These are phyloP conservation scores for Perodicticus potto DNA, from an alignment of 2,797 vertebrate species.

Conservation along the genomic window DNA sequence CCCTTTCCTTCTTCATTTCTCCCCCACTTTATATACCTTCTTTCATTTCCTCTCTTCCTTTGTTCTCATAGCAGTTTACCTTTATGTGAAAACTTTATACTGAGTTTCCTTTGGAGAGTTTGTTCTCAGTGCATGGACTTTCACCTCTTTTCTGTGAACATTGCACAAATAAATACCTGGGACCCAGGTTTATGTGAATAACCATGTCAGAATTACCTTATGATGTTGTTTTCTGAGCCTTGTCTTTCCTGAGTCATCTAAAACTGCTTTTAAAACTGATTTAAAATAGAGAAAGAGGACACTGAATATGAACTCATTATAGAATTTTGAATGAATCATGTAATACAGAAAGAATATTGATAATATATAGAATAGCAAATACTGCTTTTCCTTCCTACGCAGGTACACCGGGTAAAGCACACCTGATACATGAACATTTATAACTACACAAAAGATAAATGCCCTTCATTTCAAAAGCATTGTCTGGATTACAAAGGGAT, in stretches of 20 bases:
- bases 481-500: slow-evolving; percentile 28
- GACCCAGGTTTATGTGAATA: slow-evolving; percentile 33
- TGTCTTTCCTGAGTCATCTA: slow-evolving; percentile 27
- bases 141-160: background rate
- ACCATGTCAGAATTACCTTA: background rate
- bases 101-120: slow-evolving; percentile 10
- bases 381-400: background rate
- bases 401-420: background rate
- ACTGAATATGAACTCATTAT: background rate
- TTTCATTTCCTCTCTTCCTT: background rate
- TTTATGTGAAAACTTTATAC: background rate
- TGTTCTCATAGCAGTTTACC: background rate
- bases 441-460: slow-evolving; percentile 63
- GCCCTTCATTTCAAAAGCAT: slow-evolving; percentile 51
- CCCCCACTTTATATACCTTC: too few relatives aligned
- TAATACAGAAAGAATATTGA: slow-evolving; percentile 38
- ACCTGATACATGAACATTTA: background rate
- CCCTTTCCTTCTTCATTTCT: background rate
- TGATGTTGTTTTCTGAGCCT: background rate
- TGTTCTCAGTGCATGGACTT: background rate
- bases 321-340: slow-evolving; percentile 64
- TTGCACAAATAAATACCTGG: background rate
- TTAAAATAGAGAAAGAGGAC: background rate
- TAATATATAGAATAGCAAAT: slow-evolving; percentile 49
- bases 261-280: slow-evolving; percentile 58